Evolutionary conservation across 2,113 vertebrate genomes (phyloP).

Genomic region (Brachyhypopomus gauderio): DNA sequence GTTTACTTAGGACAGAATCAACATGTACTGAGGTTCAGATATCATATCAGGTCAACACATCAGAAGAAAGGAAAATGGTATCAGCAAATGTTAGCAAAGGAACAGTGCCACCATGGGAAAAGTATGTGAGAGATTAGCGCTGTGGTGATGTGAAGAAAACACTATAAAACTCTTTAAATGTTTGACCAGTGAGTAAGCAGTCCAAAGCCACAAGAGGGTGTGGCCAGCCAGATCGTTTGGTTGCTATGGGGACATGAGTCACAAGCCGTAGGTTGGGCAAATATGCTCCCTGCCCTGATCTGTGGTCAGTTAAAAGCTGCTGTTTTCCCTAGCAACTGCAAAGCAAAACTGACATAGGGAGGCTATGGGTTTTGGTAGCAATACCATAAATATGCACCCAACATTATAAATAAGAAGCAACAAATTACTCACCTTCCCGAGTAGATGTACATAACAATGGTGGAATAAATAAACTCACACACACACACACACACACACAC

Average conservation of each 20-base stretch:
- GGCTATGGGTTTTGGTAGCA: constrained; percentile 51
- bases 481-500: background rate
- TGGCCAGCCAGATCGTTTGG: constrained; percentile 62
- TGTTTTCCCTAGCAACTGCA: constrained; percentile 69
- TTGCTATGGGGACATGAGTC: constrained; percentile 68
- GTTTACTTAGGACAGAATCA: constrained; percentile 21
- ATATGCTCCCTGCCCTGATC: constrained; percentile 56
- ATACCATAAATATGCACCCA: constrained; percentile 57
- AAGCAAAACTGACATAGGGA: constrained; percentile 68
- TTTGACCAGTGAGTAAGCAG: constrained; percentile 69
- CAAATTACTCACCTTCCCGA: background rate
- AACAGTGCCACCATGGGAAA: constrained; percentile 11
- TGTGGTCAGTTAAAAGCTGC: constrained; percentile 53
- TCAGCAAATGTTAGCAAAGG: background rate
- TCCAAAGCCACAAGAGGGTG: constrained; percentile 64
- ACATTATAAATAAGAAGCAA: constrained; percentile 39
- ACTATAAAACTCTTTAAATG: constrained; percentile 46
- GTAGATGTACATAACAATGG: too few species aligned
- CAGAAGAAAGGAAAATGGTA: background rate
- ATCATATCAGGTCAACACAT: background rate
- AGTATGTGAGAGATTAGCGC: background rate
- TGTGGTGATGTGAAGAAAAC: constrained; percentile 7
- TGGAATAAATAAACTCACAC: too few species aligned
- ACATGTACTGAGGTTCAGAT: constrained; percentile 16
- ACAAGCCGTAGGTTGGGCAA: constrained; percentile 64